phyloP scores from a whole-genome alignment of 1,140 invertebrate species.

The Panagrolaimus sp. region DNA sequence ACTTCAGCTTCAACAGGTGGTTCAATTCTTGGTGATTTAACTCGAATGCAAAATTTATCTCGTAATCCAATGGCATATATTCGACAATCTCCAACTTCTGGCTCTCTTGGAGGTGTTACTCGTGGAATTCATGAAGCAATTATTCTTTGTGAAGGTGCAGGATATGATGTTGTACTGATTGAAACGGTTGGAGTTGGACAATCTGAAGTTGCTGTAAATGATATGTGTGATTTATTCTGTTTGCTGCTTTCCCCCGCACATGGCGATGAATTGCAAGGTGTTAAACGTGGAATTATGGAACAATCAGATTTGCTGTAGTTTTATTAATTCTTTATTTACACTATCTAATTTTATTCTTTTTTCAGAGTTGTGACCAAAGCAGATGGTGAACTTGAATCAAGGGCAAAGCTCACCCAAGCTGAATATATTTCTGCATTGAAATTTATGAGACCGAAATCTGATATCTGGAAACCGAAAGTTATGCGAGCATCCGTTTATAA shows the following conservation, averaged over 20 bases:
- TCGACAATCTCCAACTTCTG: constrained; percentile 65
- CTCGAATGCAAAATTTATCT: constrained; percentile 66
- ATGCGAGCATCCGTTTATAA: constrained; percentile 63
- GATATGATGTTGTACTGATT: constrained; percentile 66
- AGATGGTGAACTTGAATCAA: constrained; percentile 65
- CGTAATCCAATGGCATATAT: constrained; percentile 66
- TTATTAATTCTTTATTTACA: too few species aligned
- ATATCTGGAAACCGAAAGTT: constrained; percentile 64
- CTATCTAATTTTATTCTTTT: too few species aligned
- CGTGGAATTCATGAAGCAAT: constrained; percentile 67
- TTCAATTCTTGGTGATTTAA: constrained; percentile 67
- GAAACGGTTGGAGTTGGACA: constrained; percentile 69
- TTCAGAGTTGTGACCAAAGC: constrained; percentile 43
- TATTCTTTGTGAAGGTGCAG: constrained; percentile 67
- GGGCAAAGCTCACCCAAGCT: constrained; percentile 64
- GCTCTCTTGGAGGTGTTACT: constrained; percentile 67
- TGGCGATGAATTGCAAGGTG: constrained; percentile 67
- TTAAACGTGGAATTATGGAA: constrained; percentile 68
- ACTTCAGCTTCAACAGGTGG: constrained; percentile 66
- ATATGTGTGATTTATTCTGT: constrained; percentile 69
- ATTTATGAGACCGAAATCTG: constrained; percentile 62
- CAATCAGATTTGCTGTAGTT: constrained; percentile 66
- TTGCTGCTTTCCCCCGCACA: constrained; percentile 66
- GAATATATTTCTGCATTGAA: constrained; percentile 68
- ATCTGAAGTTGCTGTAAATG: constrained; percentile 66